phyloP scores from a whole-genome alignment of 1,140 invertebrate species.

The Panagrolaimus sp. region DNA sequence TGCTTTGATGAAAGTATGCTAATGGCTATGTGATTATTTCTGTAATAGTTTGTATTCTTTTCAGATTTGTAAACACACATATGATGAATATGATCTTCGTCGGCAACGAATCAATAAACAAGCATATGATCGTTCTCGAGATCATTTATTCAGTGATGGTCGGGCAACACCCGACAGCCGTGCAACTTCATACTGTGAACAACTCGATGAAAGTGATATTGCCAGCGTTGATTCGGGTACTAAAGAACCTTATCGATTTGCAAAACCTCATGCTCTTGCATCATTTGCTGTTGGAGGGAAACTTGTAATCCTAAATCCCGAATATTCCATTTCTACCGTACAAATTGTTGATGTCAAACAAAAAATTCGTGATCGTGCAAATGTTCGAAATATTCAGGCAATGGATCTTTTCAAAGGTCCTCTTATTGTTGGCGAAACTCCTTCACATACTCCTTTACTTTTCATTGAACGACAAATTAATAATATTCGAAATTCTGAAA shows the following conservation, averaged over 20 bases:
- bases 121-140: constrained; percentile 32
- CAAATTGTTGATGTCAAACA: constrained; percentile 41
- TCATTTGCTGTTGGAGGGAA: constrained; percentile 34
- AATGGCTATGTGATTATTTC: background rate
- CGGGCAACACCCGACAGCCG: constrained; percentile 45
- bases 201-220: constrained; percentile 24
- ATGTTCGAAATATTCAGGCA: constrained; percentile 31
- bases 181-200: constrained; percentile 36
- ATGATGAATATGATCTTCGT: constrained; percentile 32
- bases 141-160: constrained; percentile 46
- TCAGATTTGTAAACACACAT: constrained; percentile 44
- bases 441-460: constrained; percentile 34
- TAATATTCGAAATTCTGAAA: constrained; percentile 37
- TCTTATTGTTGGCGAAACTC: constrained; percentile 40
- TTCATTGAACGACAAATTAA: constrained; percentile 49
- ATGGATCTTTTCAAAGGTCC: constrained; percentile 50
- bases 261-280: constrained; percentile 33
- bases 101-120: constrained; percentile 25
- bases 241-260: constrained; percentile 44
- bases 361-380: constrained; percentile 20
- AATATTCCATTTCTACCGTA: constrained; percentile 29
- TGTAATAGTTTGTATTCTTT: background rate
- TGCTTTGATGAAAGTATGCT: constrained; percentile 42
- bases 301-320: constrained; percentile 39
- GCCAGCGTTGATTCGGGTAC: background rate